phyloP scores from a whole-genome alignment of 2,888 invertebrate species.

The Euzophera pinguis region DNA sequence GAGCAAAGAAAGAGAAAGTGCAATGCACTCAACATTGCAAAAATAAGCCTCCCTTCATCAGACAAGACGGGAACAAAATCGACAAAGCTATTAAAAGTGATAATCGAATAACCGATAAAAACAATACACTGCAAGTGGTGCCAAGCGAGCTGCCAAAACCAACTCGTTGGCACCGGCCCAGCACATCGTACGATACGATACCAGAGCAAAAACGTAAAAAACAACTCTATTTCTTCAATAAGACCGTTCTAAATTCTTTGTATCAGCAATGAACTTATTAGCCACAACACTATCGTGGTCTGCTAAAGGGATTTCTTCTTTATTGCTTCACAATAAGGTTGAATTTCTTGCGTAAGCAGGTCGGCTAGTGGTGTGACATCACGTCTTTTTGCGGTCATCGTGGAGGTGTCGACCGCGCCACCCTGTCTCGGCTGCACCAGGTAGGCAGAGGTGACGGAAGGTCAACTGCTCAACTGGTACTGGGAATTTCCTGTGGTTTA shows the following conservation, averaged over 20 bases:
- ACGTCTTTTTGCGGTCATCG: neutral
- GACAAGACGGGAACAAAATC: neutral
- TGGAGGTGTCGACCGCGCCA: neutral
- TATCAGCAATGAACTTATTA: neutral
- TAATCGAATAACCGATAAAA: conserved; percentile 8
- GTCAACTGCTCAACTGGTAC: neutral
- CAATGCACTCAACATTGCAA: neutral
- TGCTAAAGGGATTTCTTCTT: neutral
- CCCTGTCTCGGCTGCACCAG: conserved; percentile 1
- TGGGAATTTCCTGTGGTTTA: no score
- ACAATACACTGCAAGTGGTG: neutral
- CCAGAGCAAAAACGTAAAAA: neutral
- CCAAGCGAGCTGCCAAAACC: neutral
- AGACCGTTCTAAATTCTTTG: neutral
- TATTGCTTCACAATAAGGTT: neutral
- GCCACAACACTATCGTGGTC: neutral
- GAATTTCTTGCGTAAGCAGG: neutral
- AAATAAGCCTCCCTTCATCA: neutral
- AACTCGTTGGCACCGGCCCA: neutral
- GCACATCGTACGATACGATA: conserved; percentile 1
- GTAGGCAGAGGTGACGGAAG: neutral
- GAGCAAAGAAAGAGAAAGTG: neutral
- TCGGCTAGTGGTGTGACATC: neutral
- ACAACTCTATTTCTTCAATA: neutral
- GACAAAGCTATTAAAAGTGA: conserved; percentile 1